phyloP scores from a whole-genome alignment of 2,797 vertebrate genomes.

The Periophthalmus magnuspinnatus region DNA sequence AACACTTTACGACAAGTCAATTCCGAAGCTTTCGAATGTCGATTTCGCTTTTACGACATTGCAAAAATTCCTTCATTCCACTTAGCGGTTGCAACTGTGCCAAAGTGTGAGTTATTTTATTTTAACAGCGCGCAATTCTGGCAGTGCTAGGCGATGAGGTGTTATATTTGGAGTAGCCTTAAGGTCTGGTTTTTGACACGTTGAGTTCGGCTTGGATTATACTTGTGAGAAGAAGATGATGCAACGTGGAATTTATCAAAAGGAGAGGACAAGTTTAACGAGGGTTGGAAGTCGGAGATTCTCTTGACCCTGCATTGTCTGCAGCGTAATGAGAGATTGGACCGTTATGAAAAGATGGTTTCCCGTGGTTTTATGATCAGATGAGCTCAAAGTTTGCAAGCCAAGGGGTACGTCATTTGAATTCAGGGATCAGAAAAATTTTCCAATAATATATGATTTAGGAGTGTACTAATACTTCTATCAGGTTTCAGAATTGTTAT shows the following conservation, averaged over 20 bases:
- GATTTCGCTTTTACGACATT: slow-evolving; percentile 39
- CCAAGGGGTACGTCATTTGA: slow-evolving; percentile 63
- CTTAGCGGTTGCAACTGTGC: slow-evolving; percentile 36
- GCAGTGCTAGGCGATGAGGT: slow-evolving; percentile 51
- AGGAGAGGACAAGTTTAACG: slow-evolving; percentile 44
- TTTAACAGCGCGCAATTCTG: slow-evolving; percentile 41
- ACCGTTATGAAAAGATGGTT: slow-evolving; percentile 62
- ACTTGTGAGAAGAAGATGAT: slow-evolving; percentile 41
- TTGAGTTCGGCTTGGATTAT: slow-evolving; percentile 17
- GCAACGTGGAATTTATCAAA: slow-evolving; percentile 58
- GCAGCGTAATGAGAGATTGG: slow-evolving; percentile 62
- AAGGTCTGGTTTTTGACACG: slow-evolving; percentile 44
- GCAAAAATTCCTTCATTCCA: slow-evolving; percentile 42
- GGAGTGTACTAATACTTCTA: slow-evolving; percentile 48
- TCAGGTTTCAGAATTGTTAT: background rate
- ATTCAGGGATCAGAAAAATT: slow-evolving; percentile 27
- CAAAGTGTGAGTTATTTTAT: slow-evolving; percentile 51
- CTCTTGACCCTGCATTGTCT: slow-evolving; percentile 54
- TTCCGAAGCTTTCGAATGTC: slow-evolving; percentile 32
- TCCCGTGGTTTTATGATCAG: slow-evolving; percentile 55
- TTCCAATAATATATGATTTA: slow-evolving; percentile 23
- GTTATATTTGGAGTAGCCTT: slow-evolving; percentile 47
- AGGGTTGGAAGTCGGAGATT: slow-evolving; percentile 52
- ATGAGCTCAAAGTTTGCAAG: slow-evolving; percentile 59
- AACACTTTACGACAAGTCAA: slow-evolving; percentile 25